phyloP scores from a whole-genome alignment of 1,140 invertebrate genomes.

The Radopholus similis region DNA sequence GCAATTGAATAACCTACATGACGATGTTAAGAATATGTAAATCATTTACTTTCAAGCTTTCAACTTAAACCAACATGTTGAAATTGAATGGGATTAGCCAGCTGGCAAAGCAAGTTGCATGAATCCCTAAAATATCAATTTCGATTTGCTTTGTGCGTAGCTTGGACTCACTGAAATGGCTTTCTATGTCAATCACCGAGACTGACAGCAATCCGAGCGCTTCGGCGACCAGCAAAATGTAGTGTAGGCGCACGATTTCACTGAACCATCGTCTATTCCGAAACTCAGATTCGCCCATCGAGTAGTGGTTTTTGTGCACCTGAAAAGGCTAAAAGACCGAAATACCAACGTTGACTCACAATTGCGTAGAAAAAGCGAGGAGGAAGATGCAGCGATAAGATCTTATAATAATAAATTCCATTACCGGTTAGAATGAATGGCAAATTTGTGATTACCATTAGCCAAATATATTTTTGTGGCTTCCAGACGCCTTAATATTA shows the following conservation, averaged over 20 bases:
- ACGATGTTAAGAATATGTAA: too few species aligned
- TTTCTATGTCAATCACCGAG: slow-evolving; percentile 19
- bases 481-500: slow-evolving; percentile 18
- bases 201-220: slow-evolving; percentile 7
- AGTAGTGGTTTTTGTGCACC: slow-evolving; percentile 16
- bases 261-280: slow-evolving; percentile 7
- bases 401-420: not conserved
- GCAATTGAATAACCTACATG: too few species aligned
- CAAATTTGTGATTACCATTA: too few species aligned
- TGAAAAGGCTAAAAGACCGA: not conserved
- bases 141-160: too few species aligned
- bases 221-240: slow-evolving; percentile 9
- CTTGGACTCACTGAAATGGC: slow-evolving; percentile 13
- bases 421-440: too few species aligned
- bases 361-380: slow-evolving; percentile 17
- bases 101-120: slow-evolving; percentile 37
- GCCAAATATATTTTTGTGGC: slow-evolving; percentile 20
- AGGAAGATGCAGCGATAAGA: slow-evolving; percentile 10
- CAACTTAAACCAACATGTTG: slow-evolving; percentile 50
- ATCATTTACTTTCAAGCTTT: too few species aligned
- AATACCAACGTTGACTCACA: not conserved
- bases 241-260: not conserved
- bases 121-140: slow-evolving; percentile 34
- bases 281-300: slow-evolving; percentile 18
- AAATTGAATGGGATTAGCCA: slow-evolving; percentile 50